Evolutionary conservation across 37 sponge, comb jelly and placozoan genomes (phyloP), one percentile per base, ranked within the genome.

Genomic region (Chondrilla cf. caribensis): DNA sequence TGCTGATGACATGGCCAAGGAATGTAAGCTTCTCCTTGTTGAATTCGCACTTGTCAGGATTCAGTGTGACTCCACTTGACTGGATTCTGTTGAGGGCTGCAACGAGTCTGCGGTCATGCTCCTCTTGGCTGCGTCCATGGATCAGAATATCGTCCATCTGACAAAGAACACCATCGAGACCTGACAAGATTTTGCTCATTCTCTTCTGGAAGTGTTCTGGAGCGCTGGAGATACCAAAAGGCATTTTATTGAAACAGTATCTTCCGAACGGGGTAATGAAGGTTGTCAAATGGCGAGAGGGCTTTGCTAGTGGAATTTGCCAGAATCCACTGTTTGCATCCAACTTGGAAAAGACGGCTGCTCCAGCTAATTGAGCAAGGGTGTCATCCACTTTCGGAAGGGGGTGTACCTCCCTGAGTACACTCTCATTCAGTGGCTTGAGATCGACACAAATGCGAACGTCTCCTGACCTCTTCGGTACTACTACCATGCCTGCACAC

Each of bases 291-390:
- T 55, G 57, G 57, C 57, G 17, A 47, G 71, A 66, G 24, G 32
- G 15, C 8, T 67, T 33, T 15, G 51, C 24, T 66, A 62, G 70
- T 57, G 77, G 87, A 22, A 86, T 75, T 47, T 86, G 87, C 87
- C 87, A 86, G 24, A 86, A 86, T 75, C 77, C 87, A 44, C 76
- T 60, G 60, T 88, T 88, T 43, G 88, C 80, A 58, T 88, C 87
- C 19, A 87, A 57, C 54, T 87, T 87, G 44, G 39, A 40, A 43
- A 82, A 87, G n/a, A 80, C 39, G 24, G 37, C 82, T 42, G 86
- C 86, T 81, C 86, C 86, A 24, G 86, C 54, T 11, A 86, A 60
- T 73, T 86, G 81, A 7, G 86, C 86, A 47, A 80, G 39, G 6
- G 77, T 86, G 31, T 86, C 86, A 81, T 86, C 86, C 62, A 86